phyloP scores from a whole-genome alignment of 2,888 invertebrate genomes.

The Cephus rjabovi region DNA sequence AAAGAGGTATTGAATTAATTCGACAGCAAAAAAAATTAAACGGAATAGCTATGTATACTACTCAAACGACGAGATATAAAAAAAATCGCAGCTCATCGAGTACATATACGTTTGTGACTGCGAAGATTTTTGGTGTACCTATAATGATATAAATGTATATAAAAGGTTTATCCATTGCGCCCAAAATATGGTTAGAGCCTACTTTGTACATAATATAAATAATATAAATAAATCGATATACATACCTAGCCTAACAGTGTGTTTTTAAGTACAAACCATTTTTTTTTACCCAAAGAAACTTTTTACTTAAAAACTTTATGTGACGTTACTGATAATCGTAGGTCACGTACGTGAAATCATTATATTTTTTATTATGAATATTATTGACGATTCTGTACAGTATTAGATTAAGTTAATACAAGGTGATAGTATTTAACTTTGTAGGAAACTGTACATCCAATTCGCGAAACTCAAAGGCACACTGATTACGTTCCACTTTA shows the following conservation, averaged over 20 bases:
- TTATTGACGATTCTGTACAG: not conserved
- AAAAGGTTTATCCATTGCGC: constrained; percentile 56
- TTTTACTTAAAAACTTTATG: not conserved
- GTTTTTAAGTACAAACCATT: not conserved
- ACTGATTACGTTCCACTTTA: constrained; percentile 80
- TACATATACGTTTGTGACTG: constrained; percentile 41
- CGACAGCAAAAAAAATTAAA: constrained; percentile 15
- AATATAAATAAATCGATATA: constrained; percentile 58
- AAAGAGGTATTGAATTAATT: constrained; percentile 1
- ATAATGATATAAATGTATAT: constrained; percentile 59
- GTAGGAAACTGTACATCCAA: constrained; percentile 79
- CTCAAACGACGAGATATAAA: constrained; percentile 35
- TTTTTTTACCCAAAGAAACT: not conserved
- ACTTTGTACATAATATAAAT: constrained; percentile 63
- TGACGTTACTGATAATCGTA: not conserved
- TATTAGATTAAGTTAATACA: constrained; percentile 38
- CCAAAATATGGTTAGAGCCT: constrained; percentile 50
- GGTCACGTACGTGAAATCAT: not conserved
- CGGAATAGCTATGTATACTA: constrained; percentile 36
- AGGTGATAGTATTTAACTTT: constrained; percentile 68
- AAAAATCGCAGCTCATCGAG: constrained; percentile 25
- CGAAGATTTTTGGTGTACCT: constrained; percentile 56
- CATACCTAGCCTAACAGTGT: constrained; percentile 46
- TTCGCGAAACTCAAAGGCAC: constrained; percentile 83
- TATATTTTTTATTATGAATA: not conserved